Evolutionary conservation across 2,888 invertebrate species (phyloP).

Genomic region (Choristoneura rosaceana): DNA sequence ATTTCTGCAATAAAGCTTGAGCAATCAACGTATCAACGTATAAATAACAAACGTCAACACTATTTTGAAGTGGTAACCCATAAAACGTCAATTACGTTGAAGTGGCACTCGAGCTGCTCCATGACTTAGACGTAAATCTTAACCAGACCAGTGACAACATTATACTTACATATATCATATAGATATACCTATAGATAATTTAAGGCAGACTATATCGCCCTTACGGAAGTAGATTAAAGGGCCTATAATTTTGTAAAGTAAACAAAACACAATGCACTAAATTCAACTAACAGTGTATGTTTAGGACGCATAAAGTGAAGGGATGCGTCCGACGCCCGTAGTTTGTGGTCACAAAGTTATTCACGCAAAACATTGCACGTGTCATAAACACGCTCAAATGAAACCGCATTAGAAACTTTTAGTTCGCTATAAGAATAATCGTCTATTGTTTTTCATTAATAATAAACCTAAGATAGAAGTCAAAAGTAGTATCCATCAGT

Average conservation of each 20-base stretch:
- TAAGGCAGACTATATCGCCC: not conserved
- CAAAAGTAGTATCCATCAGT: too few relatives aligned
- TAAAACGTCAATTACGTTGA: not conserved
- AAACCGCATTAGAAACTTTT: constrained; percentile 12
- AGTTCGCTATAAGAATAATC: not conserved
- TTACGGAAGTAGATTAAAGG: not conserved
- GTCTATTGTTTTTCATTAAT: not conserved
- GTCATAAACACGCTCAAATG: constrained; percentile 29
- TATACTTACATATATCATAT: not conserved
- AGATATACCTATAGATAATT: not conserved
- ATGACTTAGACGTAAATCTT: not conserved
- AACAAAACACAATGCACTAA: constrained; percentile 7
- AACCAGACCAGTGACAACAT: not conserved
- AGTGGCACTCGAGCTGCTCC: not conserved
- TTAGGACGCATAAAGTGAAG: constrained; percentile 8
- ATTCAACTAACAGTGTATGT: not conserved
- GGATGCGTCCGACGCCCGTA: constrained; percentile 6
- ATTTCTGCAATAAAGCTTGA: not conserved
- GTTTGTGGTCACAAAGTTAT: constrained; percentile 25
- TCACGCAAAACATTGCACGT: constrained; percentile 25
- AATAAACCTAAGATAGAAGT: too few relatives aligned
- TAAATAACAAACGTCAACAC: not conserved
- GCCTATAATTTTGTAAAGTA: not conserved
- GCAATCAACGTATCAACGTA: not conserved
- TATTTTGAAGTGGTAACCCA: not conserved